A percentile compares a stretch with the other conserved stretches of the same genome.
Evolutionary conservation across 2,888 invertebrate genomes (phyloP).

Genomic region (Drosophila aldrichi): DNA sequence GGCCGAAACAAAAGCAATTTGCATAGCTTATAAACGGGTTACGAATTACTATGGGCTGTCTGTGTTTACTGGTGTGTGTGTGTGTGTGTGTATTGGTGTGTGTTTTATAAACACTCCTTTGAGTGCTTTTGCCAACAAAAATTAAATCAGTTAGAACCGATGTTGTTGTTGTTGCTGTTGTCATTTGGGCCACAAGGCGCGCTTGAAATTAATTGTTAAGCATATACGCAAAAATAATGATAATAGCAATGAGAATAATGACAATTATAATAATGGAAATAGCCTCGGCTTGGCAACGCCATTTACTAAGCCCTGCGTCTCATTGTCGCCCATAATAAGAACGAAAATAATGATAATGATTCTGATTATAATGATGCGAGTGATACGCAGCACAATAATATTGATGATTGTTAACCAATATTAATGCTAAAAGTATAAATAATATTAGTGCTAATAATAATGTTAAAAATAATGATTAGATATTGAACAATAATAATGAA

Average conservation of each 20-base stretch:
- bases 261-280: constrained; percentile 4
- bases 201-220: constrained; percentile 45
- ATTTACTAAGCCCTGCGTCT: background rate
- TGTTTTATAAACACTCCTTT: constrained; percentile 51
- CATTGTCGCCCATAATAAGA: background rate
- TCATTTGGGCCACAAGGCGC: constrained; percentile 48
- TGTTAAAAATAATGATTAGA: background rate
- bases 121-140: constrained; percentile 57
- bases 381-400: background rate
- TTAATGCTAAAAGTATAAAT: background rate
- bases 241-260: constrained; percentile 19
- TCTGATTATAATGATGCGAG: background rate
- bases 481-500: background rate
- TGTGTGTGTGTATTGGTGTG: constrained; percentile 13
- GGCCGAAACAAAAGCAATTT: constrained; percentile 62
- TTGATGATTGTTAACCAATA: background rate
- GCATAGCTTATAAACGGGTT: constrained; percentile 62
- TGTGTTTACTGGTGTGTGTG: constrained; percentile 17
- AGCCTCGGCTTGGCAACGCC: background rate
- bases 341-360: background rate
- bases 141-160: constrained; percentile 56
- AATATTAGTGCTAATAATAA: background rate
- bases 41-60: constrained; percentile 37
- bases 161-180: constrained; percentile 10
- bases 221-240: constrained; percentile 25